Conservation (phyloP, 2,113 vertebrate species). For the Carlito syrichta region DNA sequence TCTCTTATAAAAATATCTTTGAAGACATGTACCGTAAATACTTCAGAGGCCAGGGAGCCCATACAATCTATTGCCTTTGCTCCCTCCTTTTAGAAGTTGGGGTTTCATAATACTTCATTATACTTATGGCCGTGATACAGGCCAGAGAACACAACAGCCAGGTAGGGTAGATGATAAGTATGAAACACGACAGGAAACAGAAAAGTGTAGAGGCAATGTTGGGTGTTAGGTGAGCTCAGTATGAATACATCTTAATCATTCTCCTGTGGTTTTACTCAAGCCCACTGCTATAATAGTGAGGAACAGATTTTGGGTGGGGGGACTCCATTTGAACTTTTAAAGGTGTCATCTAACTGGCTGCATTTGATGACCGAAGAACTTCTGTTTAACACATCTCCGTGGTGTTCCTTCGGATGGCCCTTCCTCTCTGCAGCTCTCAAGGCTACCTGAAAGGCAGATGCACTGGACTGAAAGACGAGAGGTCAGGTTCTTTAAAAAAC, state of each 20-base stretch:
- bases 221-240: background rate
- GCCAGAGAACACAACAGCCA: background rate
- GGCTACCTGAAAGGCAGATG: background rate
- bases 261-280: background rate
- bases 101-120: background rate
- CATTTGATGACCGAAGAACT: background rate
- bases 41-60: slow-evolving; percentile 14
- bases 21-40: slow-evolving; percentile 27
- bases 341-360: background rate
- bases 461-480: background rate
- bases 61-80: background rate
- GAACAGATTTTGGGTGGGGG: background rate
- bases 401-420: background rate
- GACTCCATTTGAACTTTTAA: background rate
- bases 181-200: background rate
- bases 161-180: background rate
- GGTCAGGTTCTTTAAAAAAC: background rate
- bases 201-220: background rate
- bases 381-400: background rate
- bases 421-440: background rate
- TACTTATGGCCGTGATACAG: background rate
- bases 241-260: background rate
- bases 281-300: background rate
- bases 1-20: slow-evolving; percentile 5
- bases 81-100: background rate